phyloP scores from a whole-genome alignment of 2,113 vertebrate species.

The Naja naja region DNA sequence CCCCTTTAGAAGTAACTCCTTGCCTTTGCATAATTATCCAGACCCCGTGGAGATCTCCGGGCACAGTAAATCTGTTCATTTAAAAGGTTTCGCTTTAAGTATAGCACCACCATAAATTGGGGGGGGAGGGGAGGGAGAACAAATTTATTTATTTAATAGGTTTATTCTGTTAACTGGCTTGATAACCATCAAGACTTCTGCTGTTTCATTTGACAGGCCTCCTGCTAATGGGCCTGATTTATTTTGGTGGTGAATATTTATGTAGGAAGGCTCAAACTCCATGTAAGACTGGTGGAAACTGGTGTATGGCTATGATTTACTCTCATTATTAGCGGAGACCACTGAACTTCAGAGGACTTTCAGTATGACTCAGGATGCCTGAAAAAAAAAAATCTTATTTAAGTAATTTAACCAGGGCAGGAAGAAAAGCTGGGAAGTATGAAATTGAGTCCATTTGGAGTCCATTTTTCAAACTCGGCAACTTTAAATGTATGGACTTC shows the following conservation, averaged over 20 bases:
- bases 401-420: slow-evolving; percentile 44
- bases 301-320: slow-evolving; percentile 61
- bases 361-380: slow-evolving; percentile 40
- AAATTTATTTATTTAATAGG: slow-evolving; percentile 78
- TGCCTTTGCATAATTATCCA: slow-evolving; percentile 72
- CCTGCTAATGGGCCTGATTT: slow-evolving; percentile 66
- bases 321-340: slow-evolving; percentile 65
- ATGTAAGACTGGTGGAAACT: slow-evolving; percentile 60
- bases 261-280: slow-evolving; percentile 53
- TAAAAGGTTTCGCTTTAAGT: slow-evolving; percentile 76
- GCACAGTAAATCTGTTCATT: slow-evolving; percentile 74
- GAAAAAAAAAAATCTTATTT: slow-evolving; percentile 50
- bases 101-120: slow-evolving; percentile 72
- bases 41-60: slow-evolving; percentile 67
- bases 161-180: slow-evolving; percentile 72
- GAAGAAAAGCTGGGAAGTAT: slow-evolving; percentile 11
- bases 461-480: neutral
- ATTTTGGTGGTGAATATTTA: slow-evolving; percentile 67
- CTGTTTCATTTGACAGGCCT: slow-evolving; percentile 61
- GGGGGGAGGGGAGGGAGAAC: slow-evolving; percentile 5
- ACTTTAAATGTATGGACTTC: neutral
- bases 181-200: slow-evolving; percentile 63
- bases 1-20: slow-evolving; percentile 76
- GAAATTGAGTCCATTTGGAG: neutral
- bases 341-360: slow-evolving; percentile 57